Percentiles rank a stretch among this genome's conserved stretches.
These are phyloP conservation scores for Pristionchus entomophagus DNA, from an alignment of 2,888 invertebrate species.

Conservation along the genomic window DNA sequence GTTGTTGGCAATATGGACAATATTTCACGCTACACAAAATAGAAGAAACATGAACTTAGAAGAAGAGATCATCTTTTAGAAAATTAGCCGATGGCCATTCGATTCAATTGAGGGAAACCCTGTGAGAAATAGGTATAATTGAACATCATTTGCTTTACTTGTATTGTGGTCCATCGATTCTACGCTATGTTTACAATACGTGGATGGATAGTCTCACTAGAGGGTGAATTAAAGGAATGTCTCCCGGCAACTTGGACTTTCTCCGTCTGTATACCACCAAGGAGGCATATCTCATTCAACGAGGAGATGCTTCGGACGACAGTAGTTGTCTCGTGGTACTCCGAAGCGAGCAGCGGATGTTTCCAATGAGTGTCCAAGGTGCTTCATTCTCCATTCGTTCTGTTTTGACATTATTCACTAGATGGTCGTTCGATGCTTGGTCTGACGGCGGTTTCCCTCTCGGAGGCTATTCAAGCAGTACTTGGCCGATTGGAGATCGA, in stretches of 20 bases:
- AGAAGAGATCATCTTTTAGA: neutral
- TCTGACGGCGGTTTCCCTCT: neutral
- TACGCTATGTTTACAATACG: neutral
- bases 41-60: neutral
- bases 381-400: neutral
- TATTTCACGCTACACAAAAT: neutral
- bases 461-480: slow-evolving; percentile 41
- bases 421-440: slow-evolving; percentile 35
- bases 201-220: neutral
- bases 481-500: slow-evolving; percentile 40
- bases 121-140: neutral
- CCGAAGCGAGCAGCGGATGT: slow-evolving; percentile 13
- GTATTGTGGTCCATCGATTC: neutral
- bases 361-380: neutral
- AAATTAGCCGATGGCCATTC: neutral
- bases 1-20: slow-evolving; percentile 39
- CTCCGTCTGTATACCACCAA: slow-evolving; percentile 30
- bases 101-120: neutral
- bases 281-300: slow-evolving; percentile 26
- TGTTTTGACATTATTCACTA: neutral
- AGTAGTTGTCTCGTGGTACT: neutral
- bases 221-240: slow-evolving; percentile 6
- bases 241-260: neutral
- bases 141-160: neutral
- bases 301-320: slow-evolving; percentile 31